A percentile compares a stretch with the other conserved stretches of the same genome.
Evolutionary conservation across 2,797 vertebrate genomes (phyloP).

Genomic region (Melanotaenia trifasciata): DNA sequence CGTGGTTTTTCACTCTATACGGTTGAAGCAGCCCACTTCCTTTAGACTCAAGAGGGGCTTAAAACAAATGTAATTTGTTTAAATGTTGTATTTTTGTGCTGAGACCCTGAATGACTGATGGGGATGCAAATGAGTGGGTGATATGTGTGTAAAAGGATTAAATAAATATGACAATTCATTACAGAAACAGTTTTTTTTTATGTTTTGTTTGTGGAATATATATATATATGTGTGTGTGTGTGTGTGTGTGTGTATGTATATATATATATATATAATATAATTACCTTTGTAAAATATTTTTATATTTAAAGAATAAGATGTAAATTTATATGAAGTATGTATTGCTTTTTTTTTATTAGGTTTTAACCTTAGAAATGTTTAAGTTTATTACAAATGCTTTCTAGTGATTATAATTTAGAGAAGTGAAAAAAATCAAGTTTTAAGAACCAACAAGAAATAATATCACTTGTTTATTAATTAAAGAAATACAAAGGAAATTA

Average conservation of each 20-base stretch:
- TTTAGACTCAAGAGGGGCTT: slow-evolving; percentile 31
- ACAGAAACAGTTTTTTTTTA: not conserved
- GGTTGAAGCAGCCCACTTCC: slow-evolving; percentile 60
- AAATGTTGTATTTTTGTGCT: slow-evolving; percentile 32
- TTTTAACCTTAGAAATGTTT: not conserved
- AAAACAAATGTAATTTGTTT: slow-evolving; percentile 24
- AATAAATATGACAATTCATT: slow-evolving; percentile 2
- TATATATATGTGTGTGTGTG: too few relatives aligned
- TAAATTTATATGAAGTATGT: too few relatives aligned
- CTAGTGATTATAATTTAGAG: not conserved
- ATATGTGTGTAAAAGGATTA: slow-evolving; percentile 21
- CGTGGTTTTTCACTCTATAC: slow-evolving; percentile 40
- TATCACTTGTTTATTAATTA: not conserved
- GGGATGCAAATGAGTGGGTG: slow-evolving; percentile 33
- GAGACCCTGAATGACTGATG: slow-evolving; percentile 50
- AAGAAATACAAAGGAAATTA: not conserved
- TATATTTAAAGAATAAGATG: too few relatives aligned
- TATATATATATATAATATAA: too few relatives aligned
- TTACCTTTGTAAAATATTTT: too few relatives aligned
- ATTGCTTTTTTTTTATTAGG: not conserved
- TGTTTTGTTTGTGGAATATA: slow-evolving; percentile 4
- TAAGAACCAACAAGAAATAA: not conserved
- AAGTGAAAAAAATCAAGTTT: not conserved
- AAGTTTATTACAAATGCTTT: not conserved
- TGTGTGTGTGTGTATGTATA: too few relatives aligned